phyloP scores from a whole-genome alignment of 2,797 vertebrate species.

The Paedocypris micromegethes region DNA sequence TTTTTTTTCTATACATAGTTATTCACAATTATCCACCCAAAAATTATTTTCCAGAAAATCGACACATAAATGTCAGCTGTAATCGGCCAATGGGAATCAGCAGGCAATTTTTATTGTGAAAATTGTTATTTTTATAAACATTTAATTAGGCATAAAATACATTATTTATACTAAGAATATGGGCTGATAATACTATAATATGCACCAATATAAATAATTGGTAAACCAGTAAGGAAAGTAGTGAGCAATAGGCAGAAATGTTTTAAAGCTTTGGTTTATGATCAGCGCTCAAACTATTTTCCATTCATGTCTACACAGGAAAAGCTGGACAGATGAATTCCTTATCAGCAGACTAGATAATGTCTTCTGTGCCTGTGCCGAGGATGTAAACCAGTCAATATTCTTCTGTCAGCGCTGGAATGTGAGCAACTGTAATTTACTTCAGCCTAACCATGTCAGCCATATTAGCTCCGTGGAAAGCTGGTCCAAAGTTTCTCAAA shows the following conservation, averaged over 20 bases:
- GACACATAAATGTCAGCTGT: too few relatives aligned
- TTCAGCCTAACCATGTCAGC: constrained; percentile 28
- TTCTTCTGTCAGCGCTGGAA: constrained; percentile 48
- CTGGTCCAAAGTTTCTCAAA: constrained; percentile 25
- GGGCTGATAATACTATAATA: too few relatives aligned
- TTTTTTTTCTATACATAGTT: too few relatives aligned
- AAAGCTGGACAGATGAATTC: constrained; percentile 46
- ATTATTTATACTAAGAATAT: too few relatives aligned
- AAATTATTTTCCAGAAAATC: too few relatives aligned
- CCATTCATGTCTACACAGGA: constrained; percentile 50
- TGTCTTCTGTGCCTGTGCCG: constrained; percentile 52
- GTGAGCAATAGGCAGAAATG: background rate
- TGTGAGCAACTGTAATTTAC: constrained; percentile 47
- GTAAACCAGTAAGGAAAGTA: background rate
- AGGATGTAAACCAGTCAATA: constrained; percentile 53
- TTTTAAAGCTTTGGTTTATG: constrained; percentile 23
- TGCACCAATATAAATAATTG: too few relatives aligned
- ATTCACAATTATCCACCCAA: too few relatives aligned
- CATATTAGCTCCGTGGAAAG: constrained; percentile 7
- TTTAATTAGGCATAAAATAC: too few relatives aligned
- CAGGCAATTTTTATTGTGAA: too few relatives aligned
- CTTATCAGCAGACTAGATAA: constrained; percentile 52
- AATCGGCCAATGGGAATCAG: too few relatives aligned
- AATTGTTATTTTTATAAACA: too few relatives aligned
- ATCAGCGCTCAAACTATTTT: constrained; percentile 44